Percentiles rank a stretch among this genome's conserved stretches.
These are phyloP conservation scores for Notoglanidium macrostoma DNA, from an alignment of 2,797 vertebrate genomes.

Conservation along the genomic window DNA sequence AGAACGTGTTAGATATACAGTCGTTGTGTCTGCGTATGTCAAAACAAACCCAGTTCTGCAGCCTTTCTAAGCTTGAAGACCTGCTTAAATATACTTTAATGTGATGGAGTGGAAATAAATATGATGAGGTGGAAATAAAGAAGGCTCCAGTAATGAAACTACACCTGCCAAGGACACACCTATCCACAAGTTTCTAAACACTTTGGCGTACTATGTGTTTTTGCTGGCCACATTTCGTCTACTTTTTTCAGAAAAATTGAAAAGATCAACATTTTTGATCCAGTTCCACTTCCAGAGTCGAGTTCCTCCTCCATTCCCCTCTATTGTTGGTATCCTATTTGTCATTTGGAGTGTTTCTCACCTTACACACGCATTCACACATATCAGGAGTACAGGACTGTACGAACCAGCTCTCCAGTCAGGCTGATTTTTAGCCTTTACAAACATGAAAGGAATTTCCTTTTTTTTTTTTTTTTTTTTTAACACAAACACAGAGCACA, in stretches of 20 bases:
- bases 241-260: neutral
- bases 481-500: constrained; percentile 37
- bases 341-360: neutral
- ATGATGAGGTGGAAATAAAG: constrained; percentile 35
- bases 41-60: constrained; percentile 19
- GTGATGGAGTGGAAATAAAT: constrained; percentile 20
- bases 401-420: constrained; percentile 55
- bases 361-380: constrained; percentile 23
- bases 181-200: neutral
- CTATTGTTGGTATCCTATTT: neutral
- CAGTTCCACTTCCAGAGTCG: neutral
- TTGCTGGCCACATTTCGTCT: neutral
- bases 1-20: constrained; percentile 11
- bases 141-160: constrained; percentile 31
- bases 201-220: constrained; percentile 3
- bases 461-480: constrained; percentile 41
- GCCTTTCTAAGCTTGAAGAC: constrained; percentile 16
- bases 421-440: constrained; percentile 54
- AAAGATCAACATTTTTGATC: neutral
- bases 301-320: neutral
- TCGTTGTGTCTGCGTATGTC: constrained; percentile 37
- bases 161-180: constrained; percentile 33
- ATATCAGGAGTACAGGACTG: constrained; percentile 39
- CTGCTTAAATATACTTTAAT: constrained; percentile 22
- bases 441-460: constrained; percentile 64